Evolutionary conservation across 2,113 vertebrate species (phyloP).

Genomic region (Trematocara macrostoma): DNA sequence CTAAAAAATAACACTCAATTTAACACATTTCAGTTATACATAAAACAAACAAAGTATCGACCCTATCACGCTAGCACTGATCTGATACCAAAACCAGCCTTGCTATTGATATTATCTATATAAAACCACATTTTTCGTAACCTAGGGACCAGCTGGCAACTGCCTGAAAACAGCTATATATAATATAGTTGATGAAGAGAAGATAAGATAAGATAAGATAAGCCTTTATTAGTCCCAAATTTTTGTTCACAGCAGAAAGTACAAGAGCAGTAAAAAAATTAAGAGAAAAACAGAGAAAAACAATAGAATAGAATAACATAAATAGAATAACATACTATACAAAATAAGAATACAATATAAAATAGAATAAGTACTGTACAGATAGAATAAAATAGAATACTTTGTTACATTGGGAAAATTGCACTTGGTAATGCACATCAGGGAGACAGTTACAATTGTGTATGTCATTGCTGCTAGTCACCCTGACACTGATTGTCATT

Average conservation of each 20-base stretch:
- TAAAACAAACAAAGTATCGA: neutral
- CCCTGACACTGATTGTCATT: accelerated
- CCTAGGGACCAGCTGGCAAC: neutral
- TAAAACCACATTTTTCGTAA: neutral
- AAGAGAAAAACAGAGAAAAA: neutral
- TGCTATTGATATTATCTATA: neutral
- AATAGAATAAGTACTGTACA: neutral
- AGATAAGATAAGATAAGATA: neutral
- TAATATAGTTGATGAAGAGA: neutral
- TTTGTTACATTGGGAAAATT: neutral
- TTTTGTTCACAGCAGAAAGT: neutral
- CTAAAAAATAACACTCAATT: neutral
- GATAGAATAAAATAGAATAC: neutral
- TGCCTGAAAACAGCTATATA: neutral
- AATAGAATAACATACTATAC: neutral
- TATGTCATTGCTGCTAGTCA: neutral
- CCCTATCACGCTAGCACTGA: neutral
- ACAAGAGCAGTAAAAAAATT: neutral
- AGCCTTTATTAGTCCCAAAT: neutral
- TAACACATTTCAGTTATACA: neutral
- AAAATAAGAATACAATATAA: neutral
- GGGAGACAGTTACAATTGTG: neutral
- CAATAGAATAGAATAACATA: neutral
- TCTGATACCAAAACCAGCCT: neutral
- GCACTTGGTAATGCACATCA: neutral